phyloP scores from a whole-genome alignment of 2,113 vertebrate genomes.

The Spermophilus dauricus region DNA sequence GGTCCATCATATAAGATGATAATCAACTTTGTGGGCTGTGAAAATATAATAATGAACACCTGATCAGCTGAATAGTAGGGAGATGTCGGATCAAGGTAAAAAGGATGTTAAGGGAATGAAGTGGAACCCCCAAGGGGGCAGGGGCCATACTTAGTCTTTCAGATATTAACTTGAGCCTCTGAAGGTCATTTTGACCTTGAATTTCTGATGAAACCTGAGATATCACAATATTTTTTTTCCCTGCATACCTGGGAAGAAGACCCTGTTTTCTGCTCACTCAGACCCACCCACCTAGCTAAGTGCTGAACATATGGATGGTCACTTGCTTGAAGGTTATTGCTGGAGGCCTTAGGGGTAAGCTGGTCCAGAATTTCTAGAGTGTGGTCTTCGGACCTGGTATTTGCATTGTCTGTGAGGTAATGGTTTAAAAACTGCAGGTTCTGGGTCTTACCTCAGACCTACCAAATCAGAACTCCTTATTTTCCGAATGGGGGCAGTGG shows the following conservation, averaged over 20 bases:
- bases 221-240: not conserved
- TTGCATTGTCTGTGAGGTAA: not conserved
- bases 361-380: not conserved
- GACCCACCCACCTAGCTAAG: not conserved
- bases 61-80: not conserved
- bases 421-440: not conserved
- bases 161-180: not conserved
- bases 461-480: not conserved
- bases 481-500: not conserved
- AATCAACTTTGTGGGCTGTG: too few species aligned
- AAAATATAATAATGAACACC: not conserved
- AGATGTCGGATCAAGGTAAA: not conserved
- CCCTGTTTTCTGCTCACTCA: not conserved
- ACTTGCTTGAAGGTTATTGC: not conserved
- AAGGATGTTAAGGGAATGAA: not conserved
- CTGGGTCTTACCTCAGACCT: not conserved
- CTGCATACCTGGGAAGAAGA: not conserved
- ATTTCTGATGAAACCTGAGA: not conserved
- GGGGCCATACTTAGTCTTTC: not conserved
- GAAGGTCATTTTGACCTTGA: not conserved
- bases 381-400: not conserved
- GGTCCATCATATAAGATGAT: not conserved
- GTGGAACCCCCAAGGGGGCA: accelerated
- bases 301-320: accelerated
- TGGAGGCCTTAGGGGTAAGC: not conserved